phyloP scores from a whole-genome alignment of 2,113 vertebrate species.

The Tauraco erythrolophus region DNA sequence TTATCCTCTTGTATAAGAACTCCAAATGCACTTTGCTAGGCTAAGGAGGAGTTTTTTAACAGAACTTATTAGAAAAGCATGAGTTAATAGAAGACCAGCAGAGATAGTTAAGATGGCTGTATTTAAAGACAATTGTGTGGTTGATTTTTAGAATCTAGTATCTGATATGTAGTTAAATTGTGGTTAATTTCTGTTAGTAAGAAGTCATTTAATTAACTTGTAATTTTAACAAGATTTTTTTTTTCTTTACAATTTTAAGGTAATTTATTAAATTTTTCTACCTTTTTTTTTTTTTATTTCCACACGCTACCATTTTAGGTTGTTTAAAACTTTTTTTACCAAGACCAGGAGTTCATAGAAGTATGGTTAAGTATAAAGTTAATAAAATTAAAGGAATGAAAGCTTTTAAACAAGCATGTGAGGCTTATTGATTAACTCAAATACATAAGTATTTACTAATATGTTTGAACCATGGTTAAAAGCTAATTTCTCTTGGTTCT shows the following conservation, averaged over 20 bases:
- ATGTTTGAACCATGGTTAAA: conserved; percentile 61
- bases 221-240: not conserved
- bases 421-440: conserved; percentile 69
- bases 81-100: not conserved
- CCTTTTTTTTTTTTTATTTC: conserved; percentile 41
- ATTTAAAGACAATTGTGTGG: not conserved
- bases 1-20: not conserved
- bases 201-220: not conserved
- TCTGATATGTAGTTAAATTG: not conserved
- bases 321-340: conserved; percentile 76
- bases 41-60: not conserved
- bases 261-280: conserved; percentile 55
- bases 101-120: not conserved
- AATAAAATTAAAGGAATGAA: conserved; percentile 69
- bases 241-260: not conserved
- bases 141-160: not conserved
- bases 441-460: conserved; percentile 76
- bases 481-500: conserved; percentile 66
- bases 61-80: not conserved
- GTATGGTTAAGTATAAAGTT: conserved; percentile 81
- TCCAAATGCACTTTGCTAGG: not conserved
- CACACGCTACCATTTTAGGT: conserved; percentile 78
- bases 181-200: not conserved
- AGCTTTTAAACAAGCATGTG: conserved; percentile 80
- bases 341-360: conserved; percentile 77